These are phyloP conservation scores for Oxygymnocypris stewartii DNA, from an alignment of 2,113 vertebrate genomes.

Conservation along the genomic window DNA sequence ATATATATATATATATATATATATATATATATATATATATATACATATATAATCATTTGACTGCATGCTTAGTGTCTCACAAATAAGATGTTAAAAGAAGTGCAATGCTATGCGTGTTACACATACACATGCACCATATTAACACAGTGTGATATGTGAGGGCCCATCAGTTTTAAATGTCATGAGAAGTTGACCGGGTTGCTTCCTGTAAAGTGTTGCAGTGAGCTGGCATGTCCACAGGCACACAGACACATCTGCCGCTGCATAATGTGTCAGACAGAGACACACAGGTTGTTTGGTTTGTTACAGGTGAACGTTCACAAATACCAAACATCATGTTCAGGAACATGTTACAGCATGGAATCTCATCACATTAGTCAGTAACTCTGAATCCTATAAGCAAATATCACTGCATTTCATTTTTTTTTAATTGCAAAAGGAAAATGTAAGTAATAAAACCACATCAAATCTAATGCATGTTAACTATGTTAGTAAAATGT, in stretches of 20 bases:
- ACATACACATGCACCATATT: neutral
- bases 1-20: no score
- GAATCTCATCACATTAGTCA: neutral
- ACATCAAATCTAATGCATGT: neutral
- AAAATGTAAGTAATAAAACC: neutral
- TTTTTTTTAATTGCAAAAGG: neutral
- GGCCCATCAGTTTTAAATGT: neutral
- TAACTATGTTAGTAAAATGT: neutral
- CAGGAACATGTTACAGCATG: neutral
- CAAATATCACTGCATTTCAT: neutral
- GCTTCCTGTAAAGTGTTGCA: neutral
- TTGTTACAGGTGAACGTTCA: constrained; percentile 13
- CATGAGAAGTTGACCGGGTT: neutral
- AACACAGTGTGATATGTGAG: neutral
- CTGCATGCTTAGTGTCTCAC: neutral
- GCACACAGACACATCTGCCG: neutral
- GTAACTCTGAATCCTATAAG: neutral
- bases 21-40: no score
- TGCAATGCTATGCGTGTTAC: neutral
- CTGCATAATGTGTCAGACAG: neutral
- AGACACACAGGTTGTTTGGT: neutral
- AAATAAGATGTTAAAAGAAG: neutral
- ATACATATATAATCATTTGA: no score
- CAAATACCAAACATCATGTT: neutral
- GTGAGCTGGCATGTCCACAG: constrained; percentile 16